Evolutionary conservation across 1,140 invertebrate species (phyloP).

Genomic region (Zelostemma sp.): DNA sequence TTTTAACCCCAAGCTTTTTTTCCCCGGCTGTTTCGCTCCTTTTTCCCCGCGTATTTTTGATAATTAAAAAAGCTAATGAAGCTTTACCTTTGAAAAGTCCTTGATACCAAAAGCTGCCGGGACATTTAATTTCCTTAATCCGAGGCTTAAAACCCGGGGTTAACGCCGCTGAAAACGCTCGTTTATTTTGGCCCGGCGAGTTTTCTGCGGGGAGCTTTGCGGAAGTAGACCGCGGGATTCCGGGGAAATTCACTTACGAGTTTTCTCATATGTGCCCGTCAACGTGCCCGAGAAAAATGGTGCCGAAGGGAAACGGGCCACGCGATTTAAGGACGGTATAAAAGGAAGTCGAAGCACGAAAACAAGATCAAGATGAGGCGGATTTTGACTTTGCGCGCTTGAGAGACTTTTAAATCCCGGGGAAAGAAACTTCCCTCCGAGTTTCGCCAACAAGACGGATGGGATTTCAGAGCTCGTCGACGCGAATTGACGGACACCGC

Average conservation of each 20-base stretch:
- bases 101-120: neutral
- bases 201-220: constrained; percentile 27
- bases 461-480: neutral
- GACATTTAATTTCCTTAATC: neutral
- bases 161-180: too few species aligned
- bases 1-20: neutral
- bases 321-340: constrained; percentile 40
- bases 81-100: neutral
- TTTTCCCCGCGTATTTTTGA: neutral
- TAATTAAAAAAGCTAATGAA: neutral
- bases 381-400: constrained; percentile 47
- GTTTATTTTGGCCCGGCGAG: constrained; percentile 5
- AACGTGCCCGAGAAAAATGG: constrained; percentile 56
- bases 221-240: constrained; percentile 42
- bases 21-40: neutral
- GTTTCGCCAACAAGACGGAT: constrained; percentile 5
- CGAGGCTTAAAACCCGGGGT: too few species aligned
- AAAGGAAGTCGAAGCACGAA: constrained; percentile 35
- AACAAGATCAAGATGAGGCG: constrained; percentile 51
- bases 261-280: constrained; percentile 53
- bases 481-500: neutral
- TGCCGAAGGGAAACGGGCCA: constrained; percentile 38
- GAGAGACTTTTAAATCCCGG: constrained; percentile 17
- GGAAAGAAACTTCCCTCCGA: constrained; percentile 10
- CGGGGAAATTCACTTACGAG: constrained; percentile 42